Evolutionary conservation across 2,797 vertebrate species (phyloP).

Genomic region (Sparus aurata): DNA sequence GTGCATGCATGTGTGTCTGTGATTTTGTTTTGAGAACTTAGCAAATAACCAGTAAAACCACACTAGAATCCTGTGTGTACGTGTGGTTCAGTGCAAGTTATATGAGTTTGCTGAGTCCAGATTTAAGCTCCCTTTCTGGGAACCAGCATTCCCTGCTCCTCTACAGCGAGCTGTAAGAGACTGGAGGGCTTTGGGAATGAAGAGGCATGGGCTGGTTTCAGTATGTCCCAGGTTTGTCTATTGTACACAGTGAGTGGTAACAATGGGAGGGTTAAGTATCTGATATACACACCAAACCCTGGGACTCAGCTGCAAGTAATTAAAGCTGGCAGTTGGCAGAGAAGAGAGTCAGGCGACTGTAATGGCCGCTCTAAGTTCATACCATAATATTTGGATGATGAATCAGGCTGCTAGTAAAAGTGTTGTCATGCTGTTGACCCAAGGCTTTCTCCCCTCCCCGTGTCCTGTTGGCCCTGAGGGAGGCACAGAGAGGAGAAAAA

Average conservation of each 20-base stretch:
- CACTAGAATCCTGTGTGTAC: conserved; percentile 71
- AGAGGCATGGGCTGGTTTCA: conserved; percentile 77
- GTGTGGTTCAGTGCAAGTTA: conserved; percentile 64
- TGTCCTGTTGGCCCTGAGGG: conserved; percentile 59
- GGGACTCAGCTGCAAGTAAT: conserved; percentile 86
- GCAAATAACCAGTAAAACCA: conserved; percentile 73
- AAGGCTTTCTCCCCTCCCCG: conserved; percentile 67
- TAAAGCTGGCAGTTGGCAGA: conserved; percentile 86
- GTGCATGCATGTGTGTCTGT: conserved; percentile 61
- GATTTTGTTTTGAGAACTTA: conserved; percentile 76
- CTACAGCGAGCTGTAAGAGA: conserved; percentile 71
- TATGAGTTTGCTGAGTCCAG: conserved; percentile 71
- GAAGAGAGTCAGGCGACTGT: conserved; percentile 81
- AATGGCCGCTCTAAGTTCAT: conserved; percentile 79
- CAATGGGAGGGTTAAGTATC: conserved; percentile 82
- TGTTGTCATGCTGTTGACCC: conserved; percentile 80
- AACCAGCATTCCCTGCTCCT: conserved; percentile 74
- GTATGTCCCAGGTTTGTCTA: conserved; percentile 79
- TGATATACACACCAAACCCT: conserved; percentile 82
- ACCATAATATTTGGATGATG: conserved; percentile 84
- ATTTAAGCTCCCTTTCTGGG: conserved; percentile 81
- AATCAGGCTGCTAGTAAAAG: conserved; percentile 80
- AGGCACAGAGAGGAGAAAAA: conserved; percentile 51
- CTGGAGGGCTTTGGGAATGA: conserved; percentile 77
- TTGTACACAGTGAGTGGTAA: conserved; percentile 79